Base-by-base conservation (phyloP, 35 echinoderm and acorn worm genomes). In the Nesometra sesokonis region DNA sequence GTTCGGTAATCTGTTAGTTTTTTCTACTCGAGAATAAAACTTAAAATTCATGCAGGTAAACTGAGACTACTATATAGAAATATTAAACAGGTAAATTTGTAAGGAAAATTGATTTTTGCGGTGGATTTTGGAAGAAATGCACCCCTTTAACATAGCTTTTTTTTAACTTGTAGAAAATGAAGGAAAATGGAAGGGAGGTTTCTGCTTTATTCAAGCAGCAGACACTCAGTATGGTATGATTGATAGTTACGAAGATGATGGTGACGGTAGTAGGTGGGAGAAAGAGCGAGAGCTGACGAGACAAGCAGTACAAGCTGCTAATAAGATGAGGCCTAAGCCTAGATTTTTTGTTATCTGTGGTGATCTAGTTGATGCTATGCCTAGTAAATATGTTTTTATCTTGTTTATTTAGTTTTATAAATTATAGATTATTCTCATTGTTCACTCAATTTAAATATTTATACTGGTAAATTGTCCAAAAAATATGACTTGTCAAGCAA, bases 151-250 rank as follows among this genome's bases (percentile, higher is more conserved):
- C 11, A 37, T 34, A 33, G 15, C 23, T 86, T n/a, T 86, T 82
- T 87, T 43, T 78, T 32, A 87, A 38, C 11, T 30, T 78, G 11
- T 80, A 97, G 95, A 97, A 17, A 80, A 84, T 80, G 96, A 99
- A 84, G 90, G 90, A 19, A 46, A 85, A 82, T 99, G 96, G 96
- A 84, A 87, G 7, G 96, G 96, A 4, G 78, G 87, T 36, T 99
- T 94, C 35, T 91, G 87, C 34, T 99, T 99, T 46, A 94, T 99
- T 29, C 92, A 94, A 47, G 90, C 88, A 13, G 96, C 96, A 21
- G 96, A 99, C 80, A 36, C 80, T 11, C 96, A 99, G 88, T 99
- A 92, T 84, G 96, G 96, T 30, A 92, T 99, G 96, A 92, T 92
- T 5, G 96, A 89, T 11, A 85, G 85, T 34, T 89, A 79, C 81